phyloP scores from a whole-genome alignment of 2,888 invertebrate genomes.

The Oxystoma pomonae region DNA sequence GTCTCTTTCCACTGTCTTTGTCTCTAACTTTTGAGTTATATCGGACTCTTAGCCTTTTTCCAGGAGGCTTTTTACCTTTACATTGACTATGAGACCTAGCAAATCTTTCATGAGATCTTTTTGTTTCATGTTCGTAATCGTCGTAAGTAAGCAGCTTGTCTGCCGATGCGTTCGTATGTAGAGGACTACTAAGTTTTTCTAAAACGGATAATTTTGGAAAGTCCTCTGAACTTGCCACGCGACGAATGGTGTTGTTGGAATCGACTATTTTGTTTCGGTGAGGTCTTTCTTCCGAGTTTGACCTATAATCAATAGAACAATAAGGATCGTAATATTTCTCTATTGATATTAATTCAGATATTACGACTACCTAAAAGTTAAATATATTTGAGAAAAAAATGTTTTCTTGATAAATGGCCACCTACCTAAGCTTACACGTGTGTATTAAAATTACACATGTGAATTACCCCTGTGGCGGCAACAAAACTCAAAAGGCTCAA shows the following conservation, averaged over 20 bases:
- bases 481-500: no score
- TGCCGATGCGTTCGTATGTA: conserved; percentile 32
- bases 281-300: conserved; percentile 58
- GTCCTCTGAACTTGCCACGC: conserved; percentile 63
- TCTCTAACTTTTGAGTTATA: conserved; percentile 30
- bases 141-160: conserved; percentile 43
- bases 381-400: no score
- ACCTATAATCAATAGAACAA: conserved; percentile 37
- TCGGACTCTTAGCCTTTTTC: conserved; percentile 31
- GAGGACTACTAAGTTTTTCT: conserved; percentile 38
- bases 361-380: no score
- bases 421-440: no score
- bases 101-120: conserved; percentile 62
- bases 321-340: no score
- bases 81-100: conserved; percentile 57
- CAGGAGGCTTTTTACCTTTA: conserved; percentile 50
- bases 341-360: no score
- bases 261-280: conserved; percentile 41
- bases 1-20: conserved; percentile 27
- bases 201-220: conserved; percentile 45
- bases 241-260: conserved; percentile 46
- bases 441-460: no score
- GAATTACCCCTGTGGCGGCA: no score
- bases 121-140: conserved; percentile 60
- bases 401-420: no score